Conservation (phyloP, 2,797 vertebrate species). For the Eulemur coronatus region DNA sequence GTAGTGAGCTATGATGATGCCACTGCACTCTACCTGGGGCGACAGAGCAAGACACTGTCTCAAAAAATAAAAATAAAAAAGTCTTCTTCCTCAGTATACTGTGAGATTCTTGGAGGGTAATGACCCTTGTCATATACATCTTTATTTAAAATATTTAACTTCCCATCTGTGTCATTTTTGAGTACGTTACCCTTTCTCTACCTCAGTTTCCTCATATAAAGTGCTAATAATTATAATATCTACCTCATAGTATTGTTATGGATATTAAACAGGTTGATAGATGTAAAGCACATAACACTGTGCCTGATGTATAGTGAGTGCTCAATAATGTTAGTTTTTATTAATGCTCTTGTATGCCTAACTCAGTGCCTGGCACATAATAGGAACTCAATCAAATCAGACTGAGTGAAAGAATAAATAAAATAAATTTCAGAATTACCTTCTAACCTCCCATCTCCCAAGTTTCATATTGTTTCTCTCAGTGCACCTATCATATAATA, state of each 20-base stretch:
- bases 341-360: not conserved
- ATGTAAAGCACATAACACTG: not conserved
- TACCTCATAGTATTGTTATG: not conserved
- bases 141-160: not conserved
- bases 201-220: not conserved
- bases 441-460: not conserved
- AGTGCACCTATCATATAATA: not conserved
- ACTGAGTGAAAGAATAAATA: not conserved
- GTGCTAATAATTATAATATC: not conserved
- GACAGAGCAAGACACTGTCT: not conserved
- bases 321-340: not conserved
- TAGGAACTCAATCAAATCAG: not conserved
- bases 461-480: not conserved
- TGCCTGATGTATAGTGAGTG: not conserved
- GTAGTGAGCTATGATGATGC: not conserved
- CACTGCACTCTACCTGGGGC: not conserved
- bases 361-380: not conserved
- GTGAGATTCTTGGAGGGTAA: not conserved
- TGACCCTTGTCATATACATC: not conserved
- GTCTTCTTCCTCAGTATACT: not conserved
- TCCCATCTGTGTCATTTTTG: not conserved
- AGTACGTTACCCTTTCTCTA: not conserved
- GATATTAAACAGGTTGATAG: not conserved
- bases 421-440: not conserved
- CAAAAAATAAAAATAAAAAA: not conserved